Conservation (phyloP, 2,888 invertebrate genomes). For the Pseudolycoriella hygida region DNA sequence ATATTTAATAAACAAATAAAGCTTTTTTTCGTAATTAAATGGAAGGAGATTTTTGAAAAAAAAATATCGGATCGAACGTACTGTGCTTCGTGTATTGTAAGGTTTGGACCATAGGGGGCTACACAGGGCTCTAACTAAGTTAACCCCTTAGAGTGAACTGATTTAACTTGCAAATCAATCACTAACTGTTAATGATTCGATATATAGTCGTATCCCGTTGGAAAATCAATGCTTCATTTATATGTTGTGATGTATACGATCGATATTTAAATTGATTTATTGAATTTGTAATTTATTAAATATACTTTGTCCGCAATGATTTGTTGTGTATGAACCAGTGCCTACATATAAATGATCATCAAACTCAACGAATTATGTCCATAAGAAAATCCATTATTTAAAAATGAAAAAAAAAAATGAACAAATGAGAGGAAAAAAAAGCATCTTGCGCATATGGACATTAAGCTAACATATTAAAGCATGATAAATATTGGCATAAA, state of each 20-base stretch:
- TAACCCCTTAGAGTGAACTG: conserved; percentile 12
- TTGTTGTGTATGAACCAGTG: neutral
- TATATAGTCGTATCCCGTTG: conserved; percentile 15
- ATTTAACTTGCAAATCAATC: conserved; percentile 12
- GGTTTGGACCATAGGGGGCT: conserved; percentile 9
- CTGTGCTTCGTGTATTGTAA: too few relatives aligned
- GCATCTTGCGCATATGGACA: neutral
- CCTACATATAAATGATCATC: too few relatives aligned
- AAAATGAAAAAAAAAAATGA: neutral
- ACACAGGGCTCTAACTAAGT: conserved; percentile 11
- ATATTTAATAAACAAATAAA: neutral
- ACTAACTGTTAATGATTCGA: conserved; percentile 15
- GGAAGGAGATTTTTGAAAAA: neutral
- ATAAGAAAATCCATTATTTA: too few relatives aligned
- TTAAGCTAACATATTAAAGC: neutral
- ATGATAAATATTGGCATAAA: neutral
- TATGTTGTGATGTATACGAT: neutral
- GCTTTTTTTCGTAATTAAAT: too few relatives aligned
- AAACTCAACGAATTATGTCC: too few relatives aligned
- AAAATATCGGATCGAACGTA: too few relatives aligned
- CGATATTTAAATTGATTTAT: neutral
- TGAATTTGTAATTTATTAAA: neutral
- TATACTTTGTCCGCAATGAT: neutral
- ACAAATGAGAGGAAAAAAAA: neutral
- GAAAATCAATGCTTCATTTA: conserved; percentile 13